Evolutionary conservation across 2,113 vertebrate genomes (phyloP), one percentile per base, ranked within the genome.

Genomic region (Leptobrachium leishanense): DNA sequence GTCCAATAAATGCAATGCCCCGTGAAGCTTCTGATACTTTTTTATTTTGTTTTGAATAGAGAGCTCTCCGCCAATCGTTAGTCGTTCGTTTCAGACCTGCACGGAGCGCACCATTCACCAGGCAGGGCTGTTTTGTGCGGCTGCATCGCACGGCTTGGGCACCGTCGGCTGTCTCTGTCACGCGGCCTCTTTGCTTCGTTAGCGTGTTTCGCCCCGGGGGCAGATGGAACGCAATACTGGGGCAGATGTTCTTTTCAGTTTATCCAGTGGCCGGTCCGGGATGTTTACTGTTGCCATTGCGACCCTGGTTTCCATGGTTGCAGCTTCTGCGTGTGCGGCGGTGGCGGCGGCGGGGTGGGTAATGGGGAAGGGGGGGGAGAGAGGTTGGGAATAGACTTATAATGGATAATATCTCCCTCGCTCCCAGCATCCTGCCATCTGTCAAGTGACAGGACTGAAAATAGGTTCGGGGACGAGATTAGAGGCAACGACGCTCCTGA

Each of bases 221-320:
- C 89, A 91, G 90, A 92, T 89, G 89, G 87, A 91, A 87, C 79
- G 86, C 88, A 78, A 70, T 5, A 85, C 90, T 83, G 84, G 93
- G 91, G 90, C 93, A 94, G 92, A 92, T 95, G 94, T 93, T 93
- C 92, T 90, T 92, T 94, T 94, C 91, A 90, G 86, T 83, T 88
- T 85, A 85, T 89, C 91, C 88, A 90, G 82, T 88, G 90, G 85
- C 90, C 85, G 77, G 91, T 91, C 86, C 76, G 82, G 84, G 85
- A 92, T 94, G 93, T 94, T 93, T 93, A 93, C 90, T 67, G 90
- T 92, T 89, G 90, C 88, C 90, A 91, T 93, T 91, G 91, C 83
- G 91, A 90, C 89, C 83, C 81, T 46, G 85, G 92, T 95, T 94
- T 88, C 93, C 92, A 91, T 91, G 86, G 93, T 88, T 93, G 88